Percentiles rank a stretch among this genome's conserved stretches.
Conservation (phyloP, 2,113 vertebrate species). For the Carollia perspicillata region DNA sequence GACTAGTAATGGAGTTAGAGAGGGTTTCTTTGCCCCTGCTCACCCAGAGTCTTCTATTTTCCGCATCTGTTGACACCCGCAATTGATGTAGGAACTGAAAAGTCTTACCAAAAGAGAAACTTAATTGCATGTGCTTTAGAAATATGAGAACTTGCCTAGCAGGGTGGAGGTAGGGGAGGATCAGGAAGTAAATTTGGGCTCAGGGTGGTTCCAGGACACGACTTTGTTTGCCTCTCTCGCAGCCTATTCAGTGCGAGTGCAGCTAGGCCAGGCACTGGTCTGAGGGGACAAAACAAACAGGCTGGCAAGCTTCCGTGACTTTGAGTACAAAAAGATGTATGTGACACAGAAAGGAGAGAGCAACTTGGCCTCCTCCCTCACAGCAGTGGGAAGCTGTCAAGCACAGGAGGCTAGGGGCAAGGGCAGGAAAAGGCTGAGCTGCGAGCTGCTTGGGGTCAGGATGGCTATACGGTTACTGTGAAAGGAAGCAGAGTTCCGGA, state of each 20-base stretch:
- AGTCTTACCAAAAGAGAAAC: background rate
- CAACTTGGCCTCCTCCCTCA: background rate
- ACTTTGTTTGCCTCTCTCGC: background rate
- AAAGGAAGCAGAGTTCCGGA: too few relatives aligned
- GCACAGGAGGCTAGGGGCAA: background rate
- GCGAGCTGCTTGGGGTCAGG: background rate
- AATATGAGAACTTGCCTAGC: background rate
- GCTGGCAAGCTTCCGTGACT: background rate
- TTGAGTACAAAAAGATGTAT: background rate
- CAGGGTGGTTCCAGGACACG: background rate
- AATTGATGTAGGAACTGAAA: background rate
- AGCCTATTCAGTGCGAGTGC: too few relatives aligned
- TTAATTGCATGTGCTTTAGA: background rate
- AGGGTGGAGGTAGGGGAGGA: background rate
- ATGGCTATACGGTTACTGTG: rapidly evolving
- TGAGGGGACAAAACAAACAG: background rate
- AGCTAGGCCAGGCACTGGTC: too few relatives aligned
- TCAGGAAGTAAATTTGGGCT: background rate
- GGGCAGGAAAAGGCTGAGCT: background rate
- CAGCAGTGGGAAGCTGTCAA: background rate
- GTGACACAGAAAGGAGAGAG: background rate
- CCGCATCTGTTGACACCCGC: background rate
- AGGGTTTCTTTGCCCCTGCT: background rate
- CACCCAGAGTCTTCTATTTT: background rate
- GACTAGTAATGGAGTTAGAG: background rate